phyloP scores from a whole-genome alignment of 1,140 invertebrate species.

The Atta cephalotes region DNA sequence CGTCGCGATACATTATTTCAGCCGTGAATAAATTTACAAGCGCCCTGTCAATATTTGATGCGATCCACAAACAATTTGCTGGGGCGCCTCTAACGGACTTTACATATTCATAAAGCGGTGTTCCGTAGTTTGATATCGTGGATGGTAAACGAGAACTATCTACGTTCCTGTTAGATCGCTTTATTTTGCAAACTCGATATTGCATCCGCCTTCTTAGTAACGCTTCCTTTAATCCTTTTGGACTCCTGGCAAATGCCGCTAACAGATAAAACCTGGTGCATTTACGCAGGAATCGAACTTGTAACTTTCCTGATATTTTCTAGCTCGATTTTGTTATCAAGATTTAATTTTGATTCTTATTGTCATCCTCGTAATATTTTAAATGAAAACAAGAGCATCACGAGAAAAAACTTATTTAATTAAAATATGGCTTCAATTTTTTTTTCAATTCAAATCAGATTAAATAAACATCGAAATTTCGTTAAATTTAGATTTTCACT shows the following conservation, averaged over 20 bases:
- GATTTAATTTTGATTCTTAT: not conserved
- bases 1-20: constrained; percentile 72
- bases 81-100: constrained; percentile 75
- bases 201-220: constrained; percentile 60
- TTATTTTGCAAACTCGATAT: constrained; percentile 63
- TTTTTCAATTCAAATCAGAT: not conserved
- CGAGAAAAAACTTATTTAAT: not conserved
- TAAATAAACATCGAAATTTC: constrained; percentile 12
- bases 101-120: constrained; percentile 80
- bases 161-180: constrained; percentile 62
- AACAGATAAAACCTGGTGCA: constrained; percentile 1
- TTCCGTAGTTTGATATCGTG: constrained; percentile 71
- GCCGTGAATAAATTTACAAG: constrained; percentile 77
- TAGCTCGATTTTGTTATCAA: not conserved
- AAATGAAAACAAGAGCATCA: not conserved
- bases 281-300: constrained; percentile 12
- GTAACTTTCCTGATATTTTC: not conserved
- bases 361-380: not conserved
- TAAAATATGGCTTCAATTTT: not conserved
- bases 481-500: constrained; percentile 11
- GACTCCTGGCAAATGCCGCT: constrained; percentile 21
- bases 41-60: constrained; percentile 79
- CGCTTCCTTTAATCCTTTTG: constrained; percentile 60
- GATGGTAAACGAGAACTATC: constrained; percentile 65
- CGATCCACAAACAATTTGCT: constrained; percentile 77